Evolutionary conservation across 64 coral and sea anemone genomes (phyloP).

Genomic region (Catalaphyllia jardinei): DNA sequence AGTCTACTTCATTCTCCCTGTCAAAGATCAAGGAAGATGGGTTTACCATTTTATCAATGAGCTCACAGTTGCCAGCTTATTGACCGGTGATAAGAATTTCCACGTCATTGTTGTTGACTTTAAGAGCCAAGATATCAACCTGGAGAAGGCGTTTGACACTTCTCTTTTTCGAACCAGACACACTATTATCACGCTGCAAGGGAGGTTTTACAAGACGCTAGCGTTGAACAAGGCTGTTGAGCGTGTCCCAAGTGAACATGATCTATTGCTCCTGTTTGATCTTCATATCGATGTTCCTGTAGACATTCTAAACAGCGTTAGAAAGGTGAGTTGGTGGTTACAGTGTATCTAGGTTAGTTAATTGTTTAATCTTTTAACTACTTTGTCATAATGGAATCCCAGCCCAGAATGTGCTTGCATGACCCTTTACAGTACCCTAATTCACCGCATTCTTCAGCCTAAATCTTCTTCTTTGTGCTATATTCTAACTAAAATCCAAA

Average conservation of each 20-base stretch:
- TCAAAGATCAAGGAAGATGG: background rate
- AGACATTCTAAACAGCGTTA: background rate
- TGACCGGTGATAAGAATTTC: no score
- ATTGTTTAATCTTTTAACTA: no score
- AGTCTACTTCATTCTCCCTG: background rate
- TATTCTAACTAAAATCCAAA: no score
- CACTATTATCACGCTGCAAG: background rate
- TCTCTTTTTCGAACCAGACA: background rate
- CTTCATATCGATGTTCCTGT: background rate
- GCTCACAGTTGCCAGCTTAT: no score
- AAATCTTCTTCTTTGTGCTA: no score
- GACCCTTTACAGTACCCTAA: no score
- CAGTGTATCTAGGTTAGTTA: no score
- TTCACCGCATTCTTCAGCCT: no score
- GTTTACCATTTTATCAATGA: slow-evolving; percentile 8
- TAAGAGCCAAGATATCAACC: background rate
- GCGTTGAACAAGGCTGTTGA: background rate
- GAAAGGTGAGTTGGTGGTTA: background rate
- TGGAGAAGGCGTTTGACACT: background rate
- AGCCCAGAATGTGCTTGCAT: no score
- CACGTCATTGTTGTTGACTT: no score
- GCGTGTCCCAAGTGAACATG: background rate
- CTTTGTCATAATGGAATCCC: no score
- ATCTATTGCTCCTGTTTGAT: background rate
- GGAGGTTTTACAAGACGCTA: background rate